Evolutionary conservation across 2,888 invertebrate genomes (phyloP).

Genomic region (Drosophila formosana): DNA sequence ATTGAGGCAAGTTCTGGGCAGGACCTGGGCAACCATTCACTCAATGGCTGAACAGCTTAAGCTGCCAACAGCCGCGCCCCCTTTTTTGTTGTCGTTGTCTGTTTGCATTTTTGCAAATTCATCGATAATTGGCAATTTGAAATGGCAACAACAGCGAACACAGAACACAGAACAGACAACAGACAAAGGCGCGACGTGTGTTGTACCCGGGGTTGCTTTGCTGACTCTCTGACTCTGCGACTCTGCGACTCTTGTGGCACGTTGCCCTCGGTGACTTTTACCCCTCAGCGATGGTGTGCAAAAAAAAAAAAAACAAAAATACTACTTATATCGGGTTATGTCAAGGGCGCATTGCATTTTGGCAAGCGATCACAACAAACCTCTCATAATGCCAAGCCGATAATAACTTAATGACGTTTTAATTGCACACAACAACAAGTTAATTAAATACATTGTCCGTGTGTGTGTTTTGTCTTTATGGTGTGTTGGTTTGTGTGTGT

Average conservation of each 20-base stretch:
- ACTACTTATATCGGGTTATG: slow-evolving; percentile 39
- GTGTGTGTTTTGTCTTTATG: slow-evolving; percentile 1
- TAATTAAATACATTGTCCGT: slow-evolving; percentile 71
- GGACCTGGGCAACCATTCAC: slow-evolving; percentile 17
- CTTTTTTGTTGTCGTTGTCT: slow-evolving; percentile 43
- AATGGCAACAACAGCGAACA: slow-evolving; percentile 69
- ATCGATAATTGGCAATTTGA: slow-evolving; percentile 81
- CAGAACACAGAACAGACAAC: slow-evolving; percentile 32
- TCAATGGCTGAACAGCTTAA: slow-evolving; percentile 64
- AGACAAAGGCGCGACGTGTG: slow-evolving; percentile 50
- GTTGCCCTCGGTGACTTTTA: slow-evolving; percentile 34
- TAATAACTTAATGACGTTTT: slow-evolving; percentile 79
- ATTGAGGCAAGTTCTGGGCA: slow-evolving; percentile 41
- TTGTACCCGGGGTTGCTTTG: slow-evolving; percentile 58
- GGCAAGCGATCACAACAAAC: slow-evolving; percentile 41
- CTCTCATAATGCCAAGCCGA: slow-evolving; percentile 69
- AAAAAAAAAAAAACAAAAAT: slow-evolving; percentile 9
- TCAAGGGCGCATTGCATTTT: slow-evolving; percentile 73
- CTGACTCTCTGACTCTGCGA: slow-evolving; percentile 59
- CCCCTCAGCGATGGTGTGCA: slow-evolving; percentile 9
- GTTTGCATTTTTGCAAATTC: slow-evolving; percentile 80
- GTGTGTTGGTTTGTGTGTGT: slow-evolving; percentile 10
- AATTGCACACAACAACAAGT: slow-evolving; percentile 79
- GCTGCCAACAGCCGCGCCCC: slow-evolving; percentile 60
- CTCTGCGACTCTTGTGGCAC: slow-evolving; percentile 40